phyloP scores from a whole-genome alignment of 1,140 invertebrate species.

The Sarcophaga bullata region DNA sequence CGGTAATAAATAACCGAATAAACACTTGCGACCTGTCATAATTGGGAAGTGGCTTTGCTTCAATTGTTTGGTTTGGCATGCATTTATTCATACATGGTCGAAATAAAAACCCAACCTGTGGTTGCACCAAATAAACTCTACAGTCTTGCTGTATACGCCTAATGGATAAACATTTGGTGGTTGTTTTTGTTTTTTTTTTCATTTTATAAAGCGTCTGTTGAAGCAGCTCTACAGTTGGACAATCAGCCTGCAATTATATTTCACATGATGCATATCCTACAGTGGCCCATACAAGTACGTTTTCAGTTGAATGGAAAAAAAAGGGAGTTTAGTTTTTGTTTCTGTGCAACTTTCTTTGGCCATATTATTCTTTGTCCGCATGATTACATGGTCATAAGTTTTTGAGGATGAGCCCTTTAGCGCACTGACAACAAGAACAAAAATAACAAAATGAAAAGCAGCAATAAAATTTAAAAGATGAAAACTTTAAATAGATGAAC shows the following conservation, averaged over 20 bases:
- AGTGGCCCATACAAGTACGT: neutral
- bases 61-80: constrained; percentile 27
- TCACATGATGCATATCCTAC: neutral
- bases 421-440: neutral
- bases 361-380: constrained; percentile 33
- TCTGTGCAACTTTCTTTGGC: neutral
- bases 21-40: constrained; percentile 49
- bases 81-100: neutral
- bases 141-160: neutral
- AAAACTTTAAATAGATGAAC: neutral
- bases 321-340: neutral
- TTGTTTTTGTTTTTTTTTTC: too few species aligned
- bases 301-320: too few species aligned
- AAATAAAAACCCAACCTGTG: constrained; percentile 27
- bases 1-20: constrained; percentile 50
- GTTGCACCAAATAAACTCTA: constrained; percentile 37
- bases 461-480: neutral
- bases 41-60: constrained; percentile 42
- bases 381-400: constrained; percentile 43
- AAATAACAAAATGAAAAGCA: neutral
- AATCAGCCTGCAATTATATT: constrained; percentile 8
- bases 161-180: neutral
- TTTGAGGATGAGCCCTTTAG: constrained; percentile 36
- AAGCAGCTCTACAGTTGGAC: constrained; percentile 24
- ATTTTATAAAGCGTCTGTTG: neutral